phyloP scores from a whole-genome alignment of 2,888 invertebrate genomes.

The Parapristionchus giblindavisi region DNA sequence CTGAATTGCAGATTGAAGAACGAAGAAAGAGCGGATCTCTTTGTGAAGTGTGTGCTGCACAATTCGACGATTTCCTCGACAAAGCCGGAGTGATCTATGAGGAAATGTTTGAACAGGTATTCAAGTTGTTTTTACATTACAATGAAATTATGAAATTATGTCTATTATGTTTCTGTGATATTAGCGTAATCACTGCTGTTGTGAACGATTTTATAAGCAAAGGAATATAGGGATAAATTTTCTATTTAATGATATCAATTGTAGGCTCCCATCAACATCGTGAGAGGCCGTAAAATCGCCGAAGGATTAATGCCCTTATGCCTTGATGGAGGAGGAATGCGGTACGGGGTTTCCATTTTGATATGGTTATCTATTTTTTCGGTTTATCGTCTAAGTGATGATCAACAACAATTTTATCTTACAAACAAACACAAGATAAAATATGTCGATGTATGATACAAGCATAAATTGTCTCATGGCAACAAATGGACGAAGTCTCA shows the following conservation, averaged over 20 bases:
- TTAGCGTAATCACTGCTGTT: no score
- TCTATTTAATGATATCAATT: not conserved
- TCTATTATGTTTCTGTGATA: no score
- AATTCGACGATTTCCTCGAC: constrained; percentile 58
- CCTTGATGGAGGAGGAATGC: constrained; percentile 62
- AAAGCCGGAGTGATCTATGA: constrained; percentile 60
- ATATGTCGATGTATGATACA: no score
- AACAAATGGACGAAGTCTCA: not conserved
- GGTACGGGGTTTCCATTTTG: no score
- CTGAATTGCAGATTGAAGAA: constrained; percentile 41
- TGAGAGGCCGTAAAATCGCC: constrained; percentile 39
- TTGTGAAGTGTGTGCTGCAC: constrained; percentile 54
- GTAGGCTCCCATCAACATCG: constrained; percentile 50
- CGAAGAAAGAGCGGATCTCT: constrained; percentile 59
- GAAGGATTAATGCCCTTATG: constrained; percentile 59
- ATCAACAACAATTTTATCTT: no score
- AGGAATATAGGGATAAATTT: not conserved
- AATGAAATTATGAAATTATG: not conserved
- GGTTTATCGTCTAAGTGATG: no score
- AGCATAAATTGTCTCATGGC: no score
- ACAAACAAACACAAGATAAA: not conserved
- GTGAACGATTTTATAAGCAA: no score
- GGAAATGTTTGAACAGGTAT: constrained; percentile 59
- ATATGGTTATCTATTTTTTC: no score
- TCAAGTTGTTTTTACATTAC: not conserved